Evolutionary conservation across 2,113 vertebrate genomes (phyloP), one percentile per base, ranked within the genome.

Genomic region (Elgaria multicarinata): DNA sequence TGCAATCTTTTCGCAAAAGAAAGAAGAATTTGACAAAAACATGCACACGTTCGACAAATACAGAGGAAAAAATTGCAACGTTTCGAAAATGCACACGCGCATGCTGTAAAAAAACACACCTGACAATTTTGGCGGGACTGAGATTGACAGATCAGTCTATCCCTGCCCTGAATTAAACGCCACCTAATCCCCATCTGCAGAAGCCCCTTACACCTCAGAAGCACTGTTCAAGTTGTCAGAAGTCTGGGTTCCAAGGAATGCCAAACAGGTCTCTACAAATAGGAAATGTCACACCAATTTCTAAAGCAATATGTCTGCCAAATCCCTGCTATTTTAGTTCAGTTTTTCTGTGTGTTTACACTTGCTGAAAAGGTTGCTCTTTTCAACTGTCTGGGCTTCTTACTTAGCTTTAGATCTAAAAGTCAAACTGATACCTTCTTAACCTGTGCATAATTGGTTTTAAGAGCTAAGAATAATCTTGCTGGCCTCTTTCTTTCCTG

Each of bases 401-500:
- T 20, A 66, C 76, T 76, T 36, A 75, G 39, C 71, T 64, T 89
- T 36, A n/a, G 42, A 66, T 75, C 69, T 50, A 31, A 84, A 77
- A 77, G 58, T 77, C 44, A 55, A 53, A 28, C 58, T 39, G 71
- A 76, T 74, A 72, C 50, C 79, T 83, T 83, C 69, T 83, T 83
- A 83, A 75, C 87, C 31, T 46, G 26, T 74, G 36, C 69, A n/a
- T 89, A 75, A 89, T 75, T 82, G 67, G 69, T 62, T 42, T 83
- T 74, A 55, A 82, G 79, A 74, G 39, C 80, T 83, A 44, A 78
- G 86, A 87, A 87, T 87, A 87, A 46, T 12, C 75, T n/a, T 39
- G 2, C 42, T 16, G 58, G 28, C 31, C 75, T 78, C 55, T 33
- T 50, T 66, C 74, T 66, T 26, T 31, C 6, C n/a, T 14, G 5